Evolutionary conservation across 2,113 vertebrate genomes (phyloP).

Genomic region (Picathartes gymnocephalus): DNA sequence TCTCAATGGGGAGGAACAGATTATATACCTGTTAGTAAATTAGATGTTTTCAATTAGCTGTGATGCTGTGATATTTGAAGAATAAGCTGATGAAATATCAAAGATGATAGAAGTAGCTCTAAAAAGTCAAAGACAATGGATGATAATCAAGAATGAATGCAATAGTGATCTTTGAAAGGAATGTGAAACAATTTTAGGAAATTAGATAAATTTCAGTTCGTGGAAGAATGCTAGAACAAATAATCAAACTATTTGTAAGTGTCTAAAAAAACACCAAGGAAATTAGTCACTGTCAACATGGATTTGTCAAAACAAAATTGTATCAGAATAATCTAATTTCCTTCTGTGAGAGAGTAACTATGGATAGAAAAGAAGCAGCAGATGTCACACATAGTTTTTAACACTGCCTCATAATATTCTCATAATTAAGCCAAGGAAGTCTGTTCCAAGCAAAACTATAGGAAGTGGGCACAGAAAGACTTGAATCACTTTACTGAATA

Average conservation of each 20-base stretch:
- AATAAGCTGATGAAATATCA: background rate
- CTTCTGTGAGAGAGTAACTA: background rate
- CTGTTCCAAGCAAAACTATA: background rate
- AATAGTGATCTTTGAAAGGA: background rate
- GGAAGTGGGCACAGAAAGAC: background rate
- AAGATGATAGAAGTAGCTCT: background rate
- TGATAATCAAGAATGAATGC: background rate
- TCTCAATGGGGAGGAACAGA: background rate
- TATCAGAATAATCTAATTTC: conserved; percentile 17
- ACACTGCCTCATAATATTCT: background rate
- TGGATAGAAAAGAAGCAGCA: background rate
- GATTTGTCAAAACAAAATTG: background rate
- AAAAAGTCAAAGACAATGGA: background rate
- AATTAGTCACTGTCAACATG: background rate
- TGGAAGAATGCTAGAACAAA: background rate
- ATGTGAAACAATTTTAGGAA: background rate
- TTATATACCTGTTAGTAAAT: background rate
- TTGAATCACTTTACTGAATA: background rate
- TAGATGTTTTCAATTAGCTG: background rate
- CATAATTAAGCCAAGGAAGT: background rate
- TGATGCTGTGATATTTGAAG: background rate
- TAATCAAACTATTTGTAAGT: background rate
- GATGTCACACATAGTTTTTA: conserved; percentile 1
- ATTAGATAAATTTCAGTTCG: background rate
- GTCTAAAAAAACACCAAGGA: background rate